Base-by-base conservation (phyloP, 2,113 vertebrate genomes). In the Tylochromis polylepis region DNA sequence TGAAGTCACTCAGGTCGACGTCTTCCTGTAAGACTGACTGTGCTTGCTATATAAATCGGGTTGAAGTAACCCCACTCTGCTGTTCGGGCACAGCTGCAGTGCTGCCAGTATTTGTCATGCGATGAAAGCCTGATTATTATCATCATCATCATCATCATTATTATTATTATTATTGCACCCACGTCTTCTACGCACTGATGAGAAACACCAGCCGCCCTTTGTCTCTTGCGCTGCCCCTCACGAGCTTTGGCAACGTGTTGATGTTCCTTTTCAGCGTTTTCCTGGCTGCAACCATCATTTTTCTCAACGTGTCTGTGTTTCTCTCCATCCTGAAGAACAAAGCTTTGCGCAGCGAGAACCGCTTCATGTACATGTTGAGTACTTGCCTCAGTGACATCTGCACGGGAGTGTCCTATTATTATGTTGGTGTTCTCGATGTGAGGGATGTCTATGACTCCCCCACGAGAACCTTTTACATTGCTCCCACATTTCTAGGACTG, bases 351-450 rank as follows among this genome's bases (percentile, higher is more conserved):
- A 84, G 70, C 3, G 94, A 97, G 91, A 96, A 96, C 90, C 95
- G 96, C 82, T 96, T 96, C 92, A 93, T 97, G 95, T 97, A 96
- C 92, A 97, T 97, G 96, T 85, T 97, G 79, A 97, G 96, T 90
- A 96, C 96, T 20, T 96, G 96, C 82, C 11, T 95, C 75, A 96
- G 96, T 62, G 96, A 97, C 94, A 85, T 96, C 53, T 96, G 97
- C 83, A 90, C 95, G 1, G 96, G 96, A 2, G 92, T 95, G 22
- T 95, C 96, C 0, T 97, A 96, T 83, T 97, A 96, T 79, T 96
- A 97, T 59, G 93, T 89, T 0, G 96, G 96, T 0, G 92, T 95
- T 18, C 62, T 97, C 2, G 93, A 97, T 36, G 95, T 96, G 31
- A 89, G 70, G 41, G 96, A 97, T 11, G 67, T 0, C 57, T 86